These are phyloP conservation scores for Drusus annulatus DNA, from an alignment of 1,140 invertebrate genomes.

Conservation along the genomic window DNA sequence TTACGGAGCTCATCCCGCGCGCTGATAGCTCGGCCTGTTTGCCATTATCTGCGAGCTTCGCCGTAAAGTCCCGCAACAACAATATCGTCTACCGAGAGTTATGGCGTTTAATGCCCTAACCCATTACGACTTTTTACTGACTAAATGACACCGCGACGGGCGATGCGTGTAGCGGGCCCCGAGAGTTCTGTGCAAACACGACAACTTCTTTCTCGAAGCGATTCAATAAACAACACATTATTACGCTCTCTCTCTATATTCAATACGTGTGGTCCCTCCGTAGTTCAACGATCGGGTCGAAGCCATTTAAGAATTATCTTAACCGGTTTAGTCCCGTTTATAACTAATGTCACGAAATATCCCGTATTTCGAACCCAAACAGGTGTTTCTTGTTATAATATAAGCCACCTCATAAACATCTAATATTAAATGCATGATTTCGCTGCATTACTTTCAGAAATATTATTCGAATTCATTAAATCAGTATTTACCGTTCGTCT, in stretches of 20 bases:
- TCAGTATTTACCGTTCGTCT: too few species aligned
- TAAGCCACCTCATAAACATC: too few species aligned
- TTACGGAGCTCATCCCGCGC: neutral
- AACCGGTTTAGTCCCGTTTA: constrained; percentile 12
- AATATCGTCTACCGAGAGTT: constrained; percentile 16
- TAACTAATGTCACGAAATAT: constrained; percentile 2
- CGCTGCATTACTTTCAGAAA: too few species aligned
- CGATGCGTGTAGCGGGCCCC: neutral
- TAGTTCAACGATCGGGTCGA: neutral
- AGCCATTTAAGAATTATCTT: neutral
- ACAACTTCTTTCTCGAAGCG: constrained; percentile 23
- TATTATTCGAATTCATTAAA: too few species aligned
- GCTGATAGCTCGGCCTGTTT: neutral
- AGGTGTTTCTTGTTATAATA: neutral
- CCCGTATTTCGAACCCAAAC: neutral
- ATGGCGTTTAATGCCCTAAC: constrained; percentile 24
- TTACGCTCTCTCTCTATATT: too few species aligned
- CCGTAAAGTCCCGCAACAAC: constrained; percentile 14
- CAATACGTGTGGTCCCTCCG: constrained; percentile 1
- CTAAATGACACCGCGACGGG: neutral
- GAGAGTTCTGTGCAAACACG: neutral
- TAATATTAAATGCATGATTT: too few species aligned
- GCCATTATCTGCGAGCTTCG: constrained; percentile 7
- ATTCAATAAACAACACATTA: neutral
- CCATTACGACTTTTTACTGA: constrained; percentile 16